Evolutionary conservation across 2,797 vertebrate genomes (phyloP), one percentile per base, ranked within the genome.

Genomic region (Meriones psammophilus): DNA sequence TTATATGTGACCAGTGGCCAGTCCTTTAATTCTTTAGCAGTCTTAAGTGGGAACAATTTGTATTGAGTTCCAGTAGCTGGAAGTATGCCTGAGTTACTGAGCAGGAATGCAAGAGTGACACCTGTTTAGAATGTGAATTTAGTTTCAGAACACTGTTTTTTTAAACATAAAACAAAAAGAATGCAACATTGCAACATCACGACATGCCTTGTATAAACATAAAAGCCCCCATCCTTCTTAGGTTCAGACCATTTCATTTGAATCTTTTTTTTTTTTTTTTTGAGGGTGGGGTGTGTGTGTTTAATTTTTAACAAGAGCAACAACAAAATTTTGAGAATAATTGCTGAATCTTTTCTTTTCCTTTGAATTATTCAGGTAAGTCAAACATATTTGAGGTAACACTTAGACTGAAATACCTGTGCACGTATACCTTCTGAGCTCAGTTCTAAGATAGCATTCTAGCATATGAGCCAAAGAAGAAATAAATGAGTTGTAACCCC

Each of bases 11-110:
- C 90, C 66, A 71, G 54, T 2, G 36, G 76, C 56, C 84, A 78
- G 56, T 93, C 28, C 17, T 71, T 94, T 81, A 13, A 80, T 86
- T 39, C 88, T 71, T 92, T 18, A 39, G 64, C 86, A 92, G 96
- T 94, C 36, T 79, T 89, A 93, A 85, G 58, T 46, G 93, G 85
- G 90, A 93, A 89, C 84, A 93, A 28, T 91, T 89, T 92, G 46
- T 96, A 50, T 22, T 89, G 88, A 84, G 69, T 95, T 92, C 64
- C 60, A 80, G 90, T 78, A 93, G 80, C 28, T 87, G 86, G 92
- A 97, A 81, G 46, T 96, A 42, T 69, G 73, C 80, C 90, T 71
- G n/a, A 90, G 28, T 30, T 94, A 56, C 74, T 92, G 81, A 86
- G 15, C 39, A 90, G 89, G 88, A 92, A 94, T 69, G 60, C 12